Evolutionary conservation across 1,140 invertebrate genomes (phyloP), one percentile per base, ranked within the genome.

Genomic region (Cyphomyrmex costatus): DNA sequence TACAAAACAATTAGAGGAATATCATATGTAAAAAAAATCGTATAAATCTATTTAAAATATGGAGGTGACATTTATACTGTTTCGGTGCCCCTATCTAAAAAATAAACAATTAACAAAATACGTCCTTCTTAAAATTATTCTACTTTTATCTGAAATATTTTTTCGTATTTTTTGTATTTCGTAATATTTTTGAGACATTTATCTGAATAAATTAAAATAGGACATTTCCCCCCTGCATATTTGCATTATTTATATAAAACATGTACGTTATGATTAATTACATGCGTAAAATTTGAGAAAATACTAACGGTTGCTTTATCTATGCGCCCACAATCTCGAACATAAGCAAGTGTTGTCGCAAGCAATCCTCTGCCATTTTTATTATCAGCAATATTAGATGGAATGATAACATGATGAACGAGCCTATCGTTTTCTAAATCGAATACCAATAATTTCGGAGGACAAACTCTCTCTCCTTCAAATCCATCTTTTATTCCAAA

Each of bases 391-490:
- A 79, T n/a, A 0, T 70, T 2, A n/a, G n/a, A 8, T 14, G 84
- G 63, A 12, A 85, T 85, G 1, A 2, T 24, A 16, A 58, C 6
- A 8, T 1, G 1, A 3, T 21, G 6, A 27, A 78, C 14, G 6
- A 70, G 5, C 19, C 0, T 27, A 27, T 85, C 3, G 7, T 3
- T 61, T 8, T 3, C 2, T 24, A 85, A 27, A 68, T 85, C 6
- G 5, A 85, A 85, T 0, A 74, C 33, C 3, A 79, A 19, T 51
- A 85, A 6, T 66, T 70, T 33, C 3, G 74, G n/a, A 16, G 84
- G 84, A 24, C 51, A 78, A 42, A 58, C 0, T 30, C 0, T 6
- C 0, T 14, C 30, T 2, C 73, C 63, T 33, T 30, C 24, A 4
- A 42, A 1, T 42, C 36, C 8, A 42, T 42, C 36, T 7, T 42